Base-by-base conservation (phyloP, 2,797 vertebrate genomes). In the Taenioides sp. region DNA sequence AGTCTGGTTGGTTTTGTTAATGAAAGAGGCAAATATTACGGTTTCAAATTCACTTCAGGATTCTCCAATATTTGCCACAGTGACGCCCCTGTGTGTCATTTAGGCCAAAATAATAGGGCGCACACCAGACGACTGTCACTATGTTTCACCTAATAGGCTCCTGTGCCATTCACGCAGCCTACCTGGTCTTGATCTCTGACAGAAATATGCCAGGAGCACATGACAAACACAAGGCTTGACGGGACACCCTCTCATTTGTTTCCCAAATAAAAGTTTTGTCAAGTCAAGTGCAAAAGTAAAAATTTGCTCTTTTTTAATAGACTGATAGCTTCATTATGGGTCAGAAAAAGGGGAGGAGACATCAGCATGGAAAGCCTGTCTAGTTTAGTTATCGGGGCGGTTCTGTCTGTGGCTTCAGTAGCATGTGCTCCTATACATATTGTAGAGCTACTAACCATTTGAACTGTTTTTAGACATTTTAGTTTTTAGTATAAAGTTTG, bases 301-400 rank as follows among this genome's bases (percentile, higher is more conserved):
- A 65, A 14, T 20, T 59, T 52, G 55, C 27, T 65, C 52, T 78
- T 5, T 20, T 20, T 49, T 49, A 57, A 58, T 34, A 25, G 52
- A 40, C 58, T 27, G 78, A 86, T 68, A 92, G 88, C 25, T 27
- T 66, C 16, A 92, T 90, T 93, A 93, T 92, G 91, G 77, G 84
- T 74, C 17, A 49, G n/a, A 28, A 64, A 66, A 69, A 7, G 0
- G 70, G 73, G 71, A 77, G 80, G 78, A 81, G 63, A 79, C 70
- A 76, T 60, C 25, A 31, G 67, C 65, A 31, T 62, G 70, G 67
- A 34, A 65, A 70, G 50, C 62, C 52, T 55, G 67, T 72, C 59
- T 20, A 60, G 68, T 34, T 52, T 49, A 62, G 69, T 68, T 74
- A 69, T 65, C 49, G 67, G 73, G 57, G 50, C 59, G 67, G 60